Base-by-base conservation (phyloP, 2,113 vertebrate genomes). In the Neogobius melanostomus region DNA sequence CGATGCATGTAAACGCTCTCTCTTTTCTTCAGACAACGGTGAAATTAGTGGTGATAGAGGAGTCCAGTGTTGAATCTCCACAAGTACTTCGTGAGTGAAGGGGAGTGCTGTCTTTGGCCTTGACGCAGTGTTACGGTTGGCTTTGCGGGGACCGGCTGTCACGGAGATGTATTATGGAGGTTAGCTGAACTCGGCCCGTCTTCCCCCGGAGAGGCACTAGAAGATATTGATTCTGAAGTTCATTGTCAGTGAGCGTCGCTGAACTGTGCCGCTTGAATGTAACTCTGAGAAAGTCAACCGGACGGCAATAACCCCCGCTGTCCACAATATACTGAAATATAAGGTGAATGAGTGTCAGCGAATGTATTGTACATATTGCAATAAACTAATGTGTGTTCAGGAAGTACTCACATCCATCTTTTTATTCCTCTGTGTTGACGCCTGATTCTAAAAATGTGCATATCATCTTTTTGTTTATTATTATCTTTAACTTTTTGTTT, bases 221-320 rank as follows among this genome's bases (percentile, higher is more conserved):
- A 56, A 83, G 70, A 82, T 90, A 91, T 90, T 53, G 82, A 91
- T 91, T 69, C 72, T 68, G 56, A 82, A 76, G 47, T 76, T 84
- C 67, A 68, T 76, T 87, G 76, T 70, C 65, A 57, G 71, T 70
- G 76, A 83, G 69, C 63, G 3, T 72, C 80, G 71, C 77, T 82
- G 80, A 76, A 74, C 75, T 85, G 73, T 68, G 72, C 53, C 70
- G 54, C 42, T 71, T 69, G 21, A 73, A 51, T 64, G 44, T 74
- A 70, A 76, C 76, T 77, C 53, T 62, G 60, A 69, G 60, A 63
- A 84, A 47, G 53, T 59, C 57, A 74, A 60, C 48, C 68, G 79
- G 71, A 28, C 68, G 64, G 17, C 42, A 54, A 64, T 43, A 45
- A 42, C 44, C 60, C 68, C 68, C 47, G 6, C 42, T n/a, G 8